A percentile compares a stretch with the other conserved stretches of the same genome.
Conservation (phyloP, 2,797 vertebrate species). For the Esox masquinongy region DNA sequence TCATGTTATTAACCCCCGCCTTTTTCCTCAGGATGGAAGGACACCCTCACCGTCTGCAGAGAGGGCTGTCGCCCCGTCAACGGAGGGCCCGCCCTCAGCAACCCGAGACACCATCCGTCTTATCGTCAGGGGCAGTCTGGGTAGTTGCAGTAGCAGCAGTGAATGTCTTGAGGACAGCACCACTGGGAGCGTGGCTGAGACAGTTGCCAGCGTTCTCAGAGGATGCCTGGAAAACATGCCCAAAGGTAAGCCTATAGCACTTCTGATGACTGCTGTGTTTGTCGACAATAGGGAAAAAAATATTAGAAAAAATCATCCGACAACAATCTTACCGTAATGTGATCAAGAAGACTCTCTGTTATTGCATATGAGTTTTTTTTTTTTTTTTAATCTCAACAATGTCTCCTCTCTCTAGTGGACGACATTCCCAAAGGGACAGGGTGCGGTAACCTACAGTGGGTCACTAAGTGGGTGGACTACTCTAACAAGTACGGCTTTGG, state of each 20-base stretch:
- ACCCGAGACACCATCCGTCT: conserved; percentile 90
- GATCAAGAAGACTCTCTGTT: background rate
- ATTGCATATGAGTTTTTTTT: background rate
- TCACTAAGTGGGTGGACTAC: conserved; percentile 99
- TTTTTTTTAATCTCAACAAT: background rate
- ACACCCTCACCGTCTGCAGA: conserved; percentile 78
- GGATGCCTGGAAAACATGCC: conserved; percentile 96
- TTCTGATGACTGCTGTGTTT: background rate
- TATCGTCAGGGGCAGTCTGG: conserved; percentile 95
- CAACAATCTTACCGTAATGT: background rate
- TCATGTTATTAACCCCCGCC: conserved; percentile 38
- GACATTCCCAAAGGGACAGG: conserved; percentile 84
- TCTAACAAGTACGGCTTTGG: conserved; percentile 99
- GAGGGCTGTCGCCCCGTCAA: conserved; percentile 78
- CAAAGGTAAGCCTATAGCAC: conserved; percentile 70
- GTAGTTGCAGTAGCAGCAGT: conserved; percentile 97
- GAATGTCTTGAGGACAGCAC: conserved; percentile 97
- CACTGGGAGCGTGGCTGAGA: conserved; percentile 91
- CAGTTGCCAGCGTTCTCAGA: conserved; percentile 88
- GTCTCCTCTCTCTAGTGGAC: conserved; percentile 66
- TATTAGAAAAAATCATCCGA: background rate
- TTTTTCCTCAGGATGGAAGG: conserved; percentile 76
- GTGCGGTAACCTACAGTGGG: conserved; percentile 90
- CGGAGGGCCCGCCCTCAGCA: conserved; percentile 80
- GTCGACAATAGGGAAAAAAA: background rate